Conservation (phyloP, 2,888 invertebrate genomes). For the Heliconius charithonia region DNA sequence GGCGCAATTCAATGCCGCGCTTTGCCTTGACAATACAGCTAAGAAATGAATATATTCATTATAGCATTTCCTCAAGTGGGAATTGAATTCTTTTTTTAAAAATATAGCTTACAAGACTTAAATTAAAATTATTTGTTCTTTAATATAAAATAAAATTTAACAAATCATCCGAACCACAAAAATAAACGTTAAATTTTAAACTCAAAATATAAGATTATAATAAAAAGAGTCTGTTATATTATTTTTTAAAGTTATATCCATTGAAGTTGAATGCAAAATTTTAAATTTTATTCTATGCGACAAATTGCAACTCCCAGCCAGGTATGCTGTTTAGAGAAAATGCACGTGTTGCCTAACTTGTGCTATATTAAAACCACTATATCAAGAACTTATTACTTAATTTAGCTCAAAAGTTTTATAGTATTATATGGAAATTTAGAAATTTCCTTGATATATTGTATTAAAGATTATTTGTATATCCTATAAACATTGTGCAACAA, state of each 20-base stretch:
- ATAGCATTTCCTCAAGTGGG: too few relatives aligned
- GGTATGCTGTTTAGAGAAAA: constrained; percentile 62
- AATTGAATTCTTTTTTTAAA: too few relatives aligned
- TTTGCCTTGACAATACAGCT: too few relatives aligned
- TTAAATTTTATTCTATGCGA: constrained; percentile 28
- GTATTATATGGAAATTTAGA: constrained; percentile 6
- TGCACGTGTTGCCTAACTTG: constrained; percentile 61
- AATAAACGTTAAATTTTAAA: background rate
- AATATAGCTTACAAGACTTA: too few relatives aligned
- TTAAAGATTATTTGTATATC: background rate
- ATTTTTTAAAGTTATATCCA: background rate
- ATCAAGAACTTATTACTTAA: constrained; percentile 49
- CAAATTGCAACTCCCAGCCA: constrained; percentile 63
- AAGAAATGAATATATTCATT: too few relatives aligned
- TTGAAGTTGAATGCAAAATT: constrained; percentile 13
- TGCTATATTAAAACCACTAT: constrained; percentile 64
- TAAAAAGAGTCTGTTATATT: background rate
- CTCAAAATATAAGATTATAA: background rate
- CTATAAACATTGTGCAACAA: background rate
- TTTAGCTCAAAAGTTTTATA: constrained; percentile 42
- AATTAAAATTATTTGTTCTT: too few relatives aligned
- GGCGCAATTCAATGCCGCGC: too few relatives aligned
- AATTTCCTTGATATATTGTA: background rate
- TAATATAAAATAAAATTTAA: too few relatives aligned
- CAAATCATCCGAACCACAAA: background rate